Conservation (phyloP, 2,888 invertebrate species). For the Sinelater perroti region DNA sequence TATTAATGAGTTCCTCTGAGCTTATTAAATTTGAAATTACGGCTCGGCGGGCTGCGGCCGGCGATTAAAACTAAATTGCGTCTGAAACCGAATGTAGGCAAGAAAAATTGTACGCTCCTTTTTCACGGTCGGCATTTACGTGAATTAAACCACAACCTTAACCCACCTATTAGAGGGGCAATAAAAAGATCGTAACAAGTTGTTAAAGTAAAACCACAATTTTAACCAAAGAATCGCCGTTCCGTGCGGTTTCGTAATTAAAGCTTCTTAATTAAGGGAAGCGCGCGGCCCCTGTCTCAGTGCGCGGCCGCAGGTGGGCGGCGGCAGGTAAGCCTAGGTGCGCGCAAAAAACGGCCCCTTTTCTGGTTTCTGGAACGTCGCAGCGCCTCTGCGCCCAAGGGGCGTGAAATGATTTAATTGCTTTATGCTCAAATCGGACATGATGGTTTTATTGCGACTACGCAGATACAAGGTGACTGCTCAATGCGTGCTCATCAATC, state of each 20-base stretch:
- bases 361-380: background rate
- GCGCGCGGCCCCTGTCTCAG: background rate
- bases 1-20: too few species aligned
- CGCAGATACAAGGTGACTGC: constrained; percentile 33
- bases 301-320: background rate
- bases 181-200: constrained; percentile 20
- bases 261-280: constrained; percentile 18
- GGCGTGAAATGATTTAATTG: constrained; percentile 33
- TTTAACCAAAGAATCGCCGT: constrained; percentile 15
- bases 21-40: too few species aligned
- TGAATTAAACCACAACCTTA: constrained; percentile 16
- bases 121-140: constrained; percentile 18
- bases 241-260: constrained; percentile 18
- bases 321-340: background rate
- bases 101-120: background rate
- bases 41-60: too few species aligned
- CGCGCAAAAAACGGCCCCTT: background rate
- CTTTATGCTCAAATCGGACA: constrained; percentile 41
- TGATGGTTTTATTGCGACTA: constrained; percentile 40
- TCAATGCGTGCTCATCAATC: constrained; percentile 38
- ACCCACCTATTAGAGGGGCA: constrained; percentile 10
- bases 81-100: too few species aligned
- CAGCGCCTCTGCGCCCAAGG: background rate
- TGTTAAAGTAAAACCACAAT: constrained; percentile 25
- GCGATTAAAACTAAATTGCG: too few species aligned